These are phyloP conservation scores for Harpegnathos saltator DNA, from an alignment of 1,140 invertebrate genomes.

Conservation along the genomic window DNA sequence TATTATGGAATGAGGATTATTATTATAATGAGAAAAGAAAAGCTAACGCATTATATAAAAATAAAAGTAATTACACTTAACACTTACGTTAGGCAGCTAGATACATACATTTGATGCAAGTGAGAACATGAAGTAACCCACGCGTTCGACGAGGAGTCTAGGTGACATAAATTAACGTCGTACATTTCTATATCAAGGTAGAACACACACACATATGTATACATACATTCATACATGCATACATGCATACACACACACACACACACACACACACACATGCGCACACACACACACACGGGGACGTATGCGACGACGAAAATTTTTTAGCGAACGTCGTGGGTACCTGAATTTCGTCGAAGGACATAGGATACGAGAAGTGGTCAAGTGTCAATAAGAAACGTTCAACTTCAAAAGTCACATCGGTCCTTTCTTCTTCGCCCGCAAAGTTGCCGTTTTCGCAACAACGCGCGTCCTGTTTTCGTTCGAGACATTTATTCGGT, in stretches of 20 bases:
- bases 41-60: conserved; percentile 79
- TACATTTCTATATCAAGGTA: conserved; percentile 76
- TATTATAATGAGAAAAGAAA: conserved; percentile 74
- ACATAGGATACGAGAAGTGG: conserved; percentile 28
- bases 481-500: too few relatives aligned
- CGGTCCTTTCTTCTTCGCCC: not conserved
- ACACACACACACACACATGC: conserved; percentile 31
- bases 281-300: conserved; percentile 58
- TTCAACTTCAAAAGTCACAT: conserved; percentile 20
- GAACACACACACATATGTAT: conserved; percentile 20
- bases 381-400: conserved; percentile 4
- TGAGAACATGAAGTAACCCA: conserved; percentile 64
- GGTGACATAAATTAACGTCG: conserved; percentile 71
- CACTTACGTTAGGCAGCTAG: conserved; percentile 83
- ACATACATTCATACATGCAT: too few relatives aligned
- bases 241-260: too few relatives aligned
- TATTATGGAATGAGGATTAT: conserved; percentile 77
- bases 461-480: too few relatives aligned
- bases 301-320: conserved; percentile 67
- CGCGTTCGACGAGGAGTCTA: conserved; percentile 63
- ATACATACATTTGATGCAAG: conserved; percentile 79
- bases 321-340: conserved; percentile 70
- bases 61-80: conserved; percentile 81
- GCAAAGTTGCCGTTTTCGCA: too few relatives aligned
- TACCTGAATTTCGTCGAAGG: conserved; percentile 65